A percentile compares a stretch with the other conserved stretches of the same genome.
phyloP scores from a whole-genome alignment of 2,797 vertebrate genomes.

The Anabas testudineus region DNA sequence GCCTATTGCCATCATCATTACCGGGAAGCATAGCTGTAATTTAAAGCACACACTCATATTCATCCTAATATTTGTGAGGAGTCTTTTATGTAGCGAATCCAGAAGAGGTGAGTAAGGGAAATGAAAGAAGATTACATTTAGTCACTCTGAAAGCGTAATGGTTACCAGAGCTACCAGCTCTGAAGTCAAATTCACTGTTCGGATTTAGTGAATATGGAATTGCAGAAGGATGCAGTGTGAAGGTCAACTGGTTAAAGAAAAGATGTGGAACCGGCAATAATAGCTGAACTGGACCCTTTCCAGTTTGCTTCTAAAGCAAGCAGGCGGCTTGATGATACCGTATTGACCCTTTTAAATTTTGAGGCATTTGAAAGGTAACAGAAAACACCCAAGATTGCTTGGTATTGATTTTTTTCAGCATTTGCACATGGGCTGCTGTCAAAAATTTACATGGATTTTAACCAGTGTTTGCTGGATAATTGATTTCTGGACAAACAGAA shows the following conservation, averaged over 20 bases:
- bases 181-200: not conserved
- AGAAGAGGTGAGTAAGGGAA: not conserved
- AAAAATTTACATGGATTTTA: not conserved
- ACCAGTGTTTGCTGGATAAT: not conserved
- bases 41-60: not conserved
- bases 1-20: constrained; percentile 9
- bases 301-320: no score
- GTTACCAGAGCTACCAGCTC: no score
- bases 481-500: not conserved
- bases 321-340: no score
- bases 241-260: not conserved
- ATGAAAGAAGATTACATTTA: not conserved
- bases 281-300: no score
- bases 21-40: not conserved
- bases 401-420: no score
- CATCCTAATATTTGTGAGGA: not conserved
- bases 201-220: no score
- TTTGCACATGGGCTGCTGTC: not conserved
- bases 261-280: no score
- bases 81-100: not conserved
- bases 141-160: not conserved
- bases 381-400: no score
- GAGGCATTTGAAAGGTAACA: no score
- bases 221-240: no score
- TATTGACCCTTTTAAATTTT: not conserved